Base-by-base conservation (phyloP, 2,113 vertebrate genomes). In the Bucco capensis region DNA sequence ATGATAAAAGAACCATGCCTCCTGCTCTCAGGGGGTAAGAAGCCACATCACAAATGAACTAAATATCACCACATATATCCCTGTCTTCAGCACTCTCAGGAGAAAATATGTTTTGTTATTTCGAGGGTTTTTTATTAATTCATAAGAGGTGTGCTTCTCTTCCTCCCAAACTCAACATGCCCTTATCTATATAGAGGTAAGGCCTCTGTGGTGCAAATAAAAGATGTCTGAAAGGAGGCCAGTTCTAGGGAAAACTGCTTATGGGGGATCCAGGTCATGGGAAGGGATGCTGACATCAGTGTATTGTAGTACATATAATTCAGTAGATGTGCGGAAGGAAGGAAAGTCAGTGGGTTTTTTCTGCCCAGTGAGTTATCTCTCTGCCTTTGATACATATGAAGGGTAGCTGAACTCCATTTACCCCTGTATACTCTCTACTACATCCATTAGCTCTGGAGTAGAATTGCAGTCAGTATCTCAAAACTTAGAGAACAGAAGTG, bases 381-480 rank as follows among this genome's bases (percentile, higher is more conserved):
- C 16, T 84, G 74, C 21, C 40, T 82, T 84, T 58, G n/a, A 65
- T 33, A 57, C 13, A 23, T 9, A 49, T 1, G 31, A 67, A 72
- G 74, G 69, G 70, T 64, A 72, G 49, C 18, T 82, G 93, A 92
- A 95, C 71, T 94, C 37, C 28, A 17, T 53, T 76, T 93, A 93
- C 58, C 58, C 49, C 30, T 80, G 6, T 71, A 84, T 78, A 51
- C 31, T 86, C 38, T 54, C 70, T 67, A 82, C 57, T 19, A 24
- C 61, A 75, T 57, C 77, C 70, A 21, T 28, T 54, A 78, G 19
- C 40, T 82, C 57, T 89, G 69, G 50, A 50, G 84, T 49, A 2
- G 2, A 14, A 79, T 91, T 79, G 19, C 50, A 85, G 49, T 5
- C 1, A 0, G 13, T 57, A 42, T 84, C 74, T 92, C 58, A 74